Evolutionary conservation across 2,888 invertebrate species (phyloP).

Genomic region (Thyatira batis): DNA sequence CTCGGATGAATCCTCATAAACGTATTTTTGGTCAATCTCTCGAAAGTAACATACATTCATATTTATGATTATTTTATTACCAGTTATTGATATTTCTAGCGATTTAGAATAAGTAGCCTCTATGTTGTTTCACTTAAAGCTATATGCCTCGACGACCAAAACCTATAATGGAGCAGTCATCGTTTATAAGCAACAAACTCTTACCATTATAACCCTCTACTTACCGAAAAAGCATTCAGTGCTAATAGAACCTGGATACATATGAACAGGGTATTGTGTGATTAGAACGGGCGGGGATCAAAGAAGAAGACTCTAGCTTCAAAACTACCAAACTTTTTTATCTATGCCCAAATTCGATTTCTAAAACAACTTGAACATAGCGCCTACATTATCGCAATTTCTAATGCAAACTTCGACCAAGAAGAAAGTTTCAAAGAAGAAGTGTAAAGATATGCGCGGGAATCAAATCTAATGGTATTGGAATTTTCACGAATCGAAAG

Average conservation of each 20-base stretch:
- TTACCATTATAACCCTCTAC: constrained; percentile 44
- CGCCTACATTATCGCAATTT: constrained; percentile 78
- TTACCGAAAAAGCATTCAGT: constrained; percentile 53
- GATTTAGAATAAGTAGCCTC: too few species aligned
- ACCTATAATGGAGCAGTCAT: not conserved
- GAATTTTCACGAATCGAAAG: constrained; percentile 80
- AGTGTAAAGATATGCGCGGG: constrained; percentile 74
- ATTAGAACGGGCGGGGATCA: constrained; percentile 63
- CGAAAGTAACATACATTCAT: constrained; percentile 32
- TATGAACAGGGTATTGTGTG: constrained; percentile 59
- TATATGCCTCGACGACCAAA: not conserved
- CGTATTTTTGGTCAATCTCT: constrained; percentile 42
- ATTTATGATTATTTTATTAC: constrained; percentile 33
- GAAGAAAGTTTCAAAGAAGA: constrained; percentile 73
- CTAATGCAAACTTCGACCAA: constrained; percentile 79
- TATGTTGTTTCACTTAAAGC: too few species aligned
- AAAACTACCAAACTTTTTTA: constrained; percentile 73
- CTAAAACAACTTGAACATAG: constrained; percentile 76
- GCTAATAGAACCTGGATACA: constrained; percentile 46
- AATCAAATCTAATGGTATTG: constrained; percentile 71
- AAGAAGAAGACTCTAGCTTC: constrained; percentile 76
- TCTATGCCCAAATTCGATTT: constrained; percentile 74
- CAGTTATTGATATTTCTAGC: constrained; percentile 16
- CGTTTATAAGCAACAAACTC: constrained; percentile 17
- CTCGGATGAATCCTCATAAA: constrained; percentile 39